These are phyloP conservation scores for Mesembrinibis cayennensis DNA, from an alignment of 2,113 vertebrate species.

Conservation along the genomic window DNA sequence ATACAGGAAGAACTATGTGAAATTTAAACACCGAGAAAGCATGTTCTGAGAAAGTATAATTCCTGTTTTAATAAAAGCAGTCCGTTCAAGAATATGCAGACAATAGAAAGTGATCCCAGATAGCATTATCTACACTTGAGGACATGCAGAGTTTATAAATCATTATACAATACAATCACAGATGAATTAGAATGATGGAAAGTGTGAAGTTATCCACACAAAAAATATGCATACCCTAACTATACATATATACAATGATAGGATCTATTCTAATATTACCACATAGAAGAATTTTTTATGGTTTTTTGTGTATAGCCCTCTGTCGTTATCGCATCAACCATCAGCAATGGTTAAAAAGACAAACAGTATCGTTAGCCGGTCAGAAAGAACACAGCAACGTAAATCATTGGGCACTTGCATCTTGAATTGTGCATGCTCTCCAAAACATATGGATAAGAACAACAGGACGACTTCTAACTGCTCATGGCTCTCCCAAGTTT, in stretches of 20 bases:
- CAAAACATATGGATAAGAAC: not conserved
- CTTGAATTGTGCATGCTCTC: not conserved
- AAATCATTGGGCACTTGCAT: not conserved
- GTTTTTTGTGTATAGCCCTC: not conserved
- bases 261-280: not conserved
- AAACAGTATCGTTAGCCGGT: not conserved
- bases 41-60: not conserved
- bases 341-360: not conserved
- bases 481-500: not conserved
- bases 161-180: not conserved
- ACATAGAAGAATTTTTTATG: not conserved
- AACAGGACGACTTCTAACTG: not conserved
- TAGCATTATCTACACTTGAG: not conserved
- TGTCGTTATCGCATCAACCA: not conserved
- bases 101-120: not conserved
- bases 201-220: not conserved
- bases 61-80: not conserved
- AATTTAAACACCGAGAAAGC: not conserved
- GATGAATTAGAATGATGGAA: not conserved
- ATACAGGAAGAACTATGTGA: not conserved
- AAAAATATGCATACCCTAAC: not conserved
- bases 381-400: not conserved
- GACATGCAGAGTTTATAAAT: not conserved
- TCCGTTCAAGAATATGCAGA: not conserved
- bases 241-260: not conserved